Evolutionary conservation across 2,797 vertebrate genomes (phyloP).

Genomic region (Acridotheres tristis): DNA sequence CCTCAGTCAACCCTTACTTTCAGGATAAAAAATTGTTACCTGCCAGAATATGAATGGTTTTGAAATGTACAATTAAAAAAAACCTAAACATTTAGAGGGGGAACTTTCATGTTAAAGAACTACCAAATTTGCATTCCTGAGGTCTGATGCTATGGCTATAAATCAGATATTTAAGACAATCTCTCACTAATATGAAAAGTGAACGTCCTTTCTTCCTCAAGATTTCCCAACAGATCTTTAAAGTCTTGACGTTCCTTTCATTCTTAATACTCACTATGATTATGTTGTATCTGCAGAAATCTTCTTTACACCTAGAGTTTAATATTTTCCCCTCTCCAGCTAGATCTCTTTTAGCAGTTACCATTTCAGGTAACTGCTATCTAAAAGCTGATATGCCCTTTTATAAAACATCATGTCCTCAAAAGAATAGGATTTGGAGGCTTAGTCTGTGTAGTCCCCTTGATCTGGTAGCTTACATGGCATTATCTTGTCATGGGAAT

Average conservation of each 20-base stretch:
- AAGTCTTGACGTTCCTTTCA: conserved; percentile 17
- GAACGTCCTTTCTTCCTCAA: background rate
- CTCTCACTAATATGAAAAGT: background rate
- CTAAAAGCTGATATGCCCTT: background rate
- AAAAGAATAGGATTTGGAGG: background rate
- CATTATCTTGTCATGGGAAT: background rate
- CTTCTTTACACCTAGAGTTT: background rate
- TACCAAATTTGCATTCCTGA: conserved; percentile 24
- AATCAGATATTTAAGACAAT: conserved; percentile 22
- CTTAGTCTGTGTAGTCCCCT: background rate
- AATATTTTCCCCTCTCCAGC: background rate
- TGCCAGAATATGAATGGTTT: conserved; percentile 42
- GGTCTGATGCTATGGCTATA: conserved; percentile 5
- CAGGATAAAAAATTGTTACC: conserved; percentile 43
- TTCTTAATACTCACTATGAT: background rate
- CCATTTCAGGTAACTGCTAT: background rate
- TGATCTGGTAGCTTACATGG: background rate
- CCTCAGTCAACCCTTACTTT: conserved; percentile 32
- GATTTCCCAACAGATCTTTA: conserved; percentile 20
- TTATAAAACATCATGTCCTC: background rate
- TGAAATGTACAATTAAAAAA: background rate
- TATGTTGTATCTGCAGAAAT: background rate
- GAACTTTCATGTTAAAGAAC: conserved; percentile 32
- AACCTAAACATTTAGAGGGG: accelerated
- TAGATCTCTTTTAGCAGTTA: background rate